Evolutionary conservation across 2,888 invertebrate species (phyloP), one percentile per base, ranked within the genome.

Genomic region (Calameuta filiformis): DNA sequence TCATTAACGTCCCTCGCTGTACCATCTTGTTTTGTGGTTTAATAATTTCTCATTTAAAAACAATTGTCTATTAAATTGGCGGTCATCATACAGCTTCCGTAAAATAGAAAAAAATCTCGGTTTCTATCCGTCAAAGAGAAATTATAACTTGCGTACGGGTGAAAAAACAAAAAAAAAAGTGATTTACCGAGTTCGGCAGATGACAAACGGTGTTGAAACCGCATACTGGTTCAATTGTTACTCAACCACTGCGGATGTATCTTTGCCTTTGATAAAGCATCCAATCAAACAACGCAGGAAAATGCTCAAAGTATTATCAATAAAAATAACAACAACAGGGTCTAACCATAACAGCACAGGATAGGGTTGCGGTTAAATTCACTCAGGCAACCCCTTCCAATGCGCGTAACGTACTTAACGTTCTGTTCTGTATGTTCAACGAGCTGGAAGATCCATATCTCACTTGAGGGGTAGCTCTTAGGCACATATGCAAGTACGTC

Each of bases 391-490:
- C 87, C 86, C 87, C 84, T 85, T 86, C 31, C 71, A 34, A 31
- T 71, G 34, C 31, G 71, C 83, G 84, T 83, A 84, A 85, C 85
- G 85, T 83, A 35, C 35, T 35, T 35, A 83, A 84, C 85, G 81
- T 84, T 84, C 85, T 83, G 83, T 88, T 89, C 85, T 89, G 86
- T 83, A 83, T 84, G 89, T 82, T 88, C 89, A 89, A 89, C 89
- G 89, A 90, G 87, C 86, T 86, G 89, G 89, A 90, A 90, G 89
- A 88, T 87, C 84, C 89, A 86, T 90, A 90, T 89, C 88, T 89
- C 87, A 86, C 84, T 86, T 81, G 84, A 86, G 85, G 87, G 89
- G 86, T 87, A 80, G 86, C 84, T 86, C 86, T 87, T 82, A 84
- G 87, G 84, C 78, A 77, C 79, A 80, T 79, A 73, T 78, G 76